These are phyloP conservation scores for Achroia grisella DNA, from an alignment of 1,140 invertebrate species.

Conservation along the genomic window DNA sequence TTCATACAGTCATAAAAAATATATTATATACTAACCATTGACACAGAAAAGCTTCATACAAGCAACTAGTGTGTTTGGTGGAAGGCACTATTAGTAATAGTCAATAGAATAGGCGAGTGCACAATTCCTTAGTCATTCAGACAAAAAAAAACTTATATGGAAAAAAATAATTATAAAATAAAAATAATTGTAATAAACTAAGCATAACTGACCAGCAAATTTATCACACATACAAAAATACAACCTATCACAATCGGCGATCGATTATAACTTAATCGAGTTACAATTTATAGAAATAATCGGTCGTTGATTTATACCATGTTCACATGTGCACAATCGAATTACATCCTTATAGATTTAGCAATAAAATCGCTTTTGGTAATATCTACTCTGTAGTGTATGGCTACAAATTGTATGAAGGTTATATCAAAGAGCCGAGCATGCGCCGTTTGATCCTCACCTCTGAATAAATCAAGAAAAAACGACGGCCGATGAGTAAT, in stretches of 20 bases:
- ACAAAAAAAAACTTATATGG: too few relatives aligned
- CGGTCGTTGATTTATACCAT: slow-evolving; percentile 61
- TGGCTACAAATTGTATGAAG: slow-evolving; percentile 58
- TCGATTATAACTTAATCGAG: slow-evolving; percentile 72
- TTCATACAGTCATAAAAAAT: too few relatives aligned
- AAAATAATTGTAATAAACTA: too few relatives aligned
- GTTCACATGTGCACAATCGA: not conserved
- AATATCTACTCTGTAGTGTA: slow-evolving; percentile 11
- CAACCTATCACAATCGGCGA: slow-evolving; percentile 33
- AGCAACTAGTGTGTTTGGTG: too few relatives aligned
- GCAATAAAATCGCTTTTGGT: slow-evolving; percentile 15
- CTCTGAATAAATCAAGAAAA: slow-evolving; percentile 70
- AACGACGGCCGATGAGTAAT: slow-evolving; percentile 65
- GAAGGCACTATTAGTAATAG: too few relatives aligned
- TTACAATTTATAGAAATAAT: slow-evolving; percentile 72
- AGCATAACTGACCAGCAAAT: too few relatives aligned
- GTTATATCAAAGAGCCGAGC: slow-evolving; percentile 46
- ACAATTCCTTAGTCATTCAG: too few relatives aligned
- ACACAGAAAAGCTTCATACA: too few relatives aligned
- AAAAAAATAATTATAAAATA: too few relatives aligned
- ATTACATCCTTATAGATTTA: slow-evolving; percentile 11
- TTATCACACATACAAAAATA: not conserved
- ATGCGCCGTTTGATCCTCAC: slow-evolving; percentile 46
- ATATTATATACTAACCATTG: too few relatives aligned
- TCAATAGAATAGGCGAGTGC: too few relatives aligned